Base-by-base conservation (phyloP, 2,888 invertebrate species). In the Euproctis similis region DNA sequence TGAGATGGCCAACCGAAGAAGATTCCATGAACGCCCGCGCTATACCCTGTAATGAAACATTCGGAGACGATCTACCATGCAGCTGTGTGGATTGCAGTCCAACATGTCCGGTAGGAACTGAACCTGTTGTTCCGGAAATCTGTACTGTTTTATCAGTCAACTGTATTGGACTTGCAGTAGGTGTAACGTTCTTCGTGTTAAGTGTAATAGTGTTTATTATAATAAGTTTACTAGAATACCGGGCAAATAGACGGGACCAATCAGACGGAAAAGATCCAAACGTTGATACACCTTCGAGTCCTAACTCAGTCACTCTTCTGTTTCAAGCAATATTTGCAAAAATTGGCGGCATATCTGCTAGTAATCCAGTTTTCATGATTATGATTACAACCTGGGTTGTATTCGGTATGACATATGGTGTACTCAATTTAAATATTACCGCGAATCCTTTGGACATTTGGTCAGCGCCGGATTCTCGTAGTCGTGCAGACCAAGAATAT, bases 381-480 rank as follows among this genome's bases (percentile, higher is more conserved):
- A 85, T 89, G 53, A 32, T 90, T 5, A 87, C 88, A 12, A 86
- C 89, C 0, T 88, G 91, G 80, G 31, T 90, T 20, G 50, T 51
- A 2, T 72, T 89, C 4, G 81, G 77, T 1, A 73, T 94, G 34
- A 78, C 88, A 2, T 88, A 87, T 42, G 97, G 97, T n/a, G 80
- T 91, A 6, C 32, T 80, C 0, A 80, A 80, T 30, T 69, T 96
- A 40, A 70, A 88, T 36, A 86, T 98, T 1, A 96, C 94, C 0
- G 91, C 95, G 0, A 90, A 96, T 65, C 97, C 98, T 0, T 90
- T 97, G 1, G 93, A 98, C 63, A 87, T 98, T 22, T 98, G 98
- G 98, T 95, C 97, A 1, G 87, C 95, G 0, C 91, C 94, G 1
- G 72, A 85, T 12, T 96, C 96, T 49, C 85, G 88, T 35, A 92